Evolutionary conservation across 2,113 vertebrate species (phyloP).

Genomic region (Mystacornis crossleyi): DNA sequence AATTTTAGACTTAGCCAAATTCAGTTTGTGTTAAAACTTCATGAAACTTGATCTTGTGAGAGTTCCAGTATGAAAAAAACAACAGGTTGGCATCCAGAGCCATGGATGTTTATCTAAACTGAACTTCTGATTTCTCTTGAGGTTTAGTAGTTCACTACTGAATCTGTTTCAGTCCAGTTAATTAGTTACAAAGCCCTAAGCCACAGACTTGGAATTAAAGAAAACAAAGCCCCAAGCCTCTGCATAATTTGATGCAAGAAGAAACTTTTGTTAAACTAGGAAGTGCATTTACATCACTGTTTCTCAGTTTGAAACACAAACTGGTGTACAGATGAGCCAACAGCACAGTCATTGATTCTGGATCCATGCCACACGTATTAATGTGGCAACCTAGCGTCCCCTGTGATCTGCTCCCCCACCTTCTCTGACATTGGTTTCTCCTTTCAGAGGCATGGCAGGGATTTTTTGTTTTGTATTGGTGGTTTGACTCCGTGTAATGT

Average conservation of each 20-base stretch:
- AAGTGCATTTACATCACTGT: not conserved
- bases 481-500: not conserved
- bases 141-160: slow-evolving; percentile 44
- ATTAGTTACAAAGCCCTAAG: slow-evolving; percentile 56
- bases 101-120: slow-evolving; percentile 42
- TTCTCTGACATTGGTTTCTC: not conserved
- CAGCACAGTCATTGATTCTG: not conserved
- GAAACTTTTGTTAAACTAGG: slow-evolving; percentile 4
- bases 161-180: slow-evolving; percentile 54
- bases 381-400: not conserved
- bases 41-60: slow-evolving; percentile 49
- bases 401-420: not conserved
- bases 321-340: not conserved
- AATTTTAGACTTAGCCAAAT: slow-evolving; percentile 17
- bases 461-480: not conserved
- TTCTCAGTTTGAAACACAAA: not conserved
- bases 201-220: slow-evolving; percentile 21
- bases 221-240: slow-evolving; percentile 12
- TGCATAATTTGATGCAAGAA: not conserved
- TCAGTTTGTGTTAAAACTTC: slow-evolving; percentile 18
- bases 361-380: not conserved
- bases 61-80: not conserved
- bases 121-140: slow-evolving; percentile 46
- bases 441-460: not conserved
- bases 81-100: slow-evolving; percentile 28